phyloP scores from a whole-genome alignment of 1,140 invertebrate species.

The Lamellibrachia luymesi region DNA sequence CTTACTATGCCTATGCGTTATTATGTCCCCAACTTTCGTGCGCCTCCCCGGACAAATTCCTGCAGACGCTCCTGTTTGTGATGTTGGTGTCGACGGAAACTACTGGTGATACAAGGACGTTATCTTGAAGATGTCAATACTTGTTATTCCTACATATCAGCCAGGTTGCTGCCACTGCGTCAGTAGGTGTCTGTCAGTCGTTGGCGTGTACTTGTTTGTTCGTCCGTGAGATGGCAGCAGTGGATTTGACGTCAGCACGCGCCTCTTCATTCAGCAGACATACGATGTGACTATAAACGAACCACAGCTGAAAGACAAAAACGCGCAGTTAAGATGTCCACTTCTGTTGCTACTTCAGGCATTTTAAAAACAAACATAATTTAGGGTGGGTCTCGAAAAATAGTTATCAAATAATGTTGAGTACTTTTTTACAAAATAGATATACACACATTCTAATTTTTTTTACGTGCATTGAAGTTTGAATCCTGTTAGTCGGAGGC shows the following conservation, averaged over 20 bases:
- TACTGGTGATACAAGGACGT: too few species aligned
- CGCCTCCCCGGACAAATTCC: neutral
- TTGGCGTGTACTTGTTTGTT: neutral
- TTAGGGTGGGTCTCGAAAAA: neutral
- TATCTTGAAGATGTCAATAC: too few species aligned
- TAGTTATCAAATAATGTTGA: neutral
- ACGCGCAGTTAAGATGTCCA: neutral
- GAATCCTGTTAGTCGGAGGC: too few species aligned
- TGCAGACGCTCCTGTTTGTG: neutral
- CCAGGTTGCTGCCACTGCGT: too few species aligned
- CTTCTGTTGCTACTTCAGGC: neutral
- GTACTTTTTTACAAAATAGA: neutral
- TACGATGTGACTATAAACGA: slow-evolving; percentile 3
- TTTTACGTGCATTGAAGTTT: too few species aligned
- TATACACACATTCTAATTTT: too few species aligned
- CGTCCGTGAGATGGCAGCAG: neutral
- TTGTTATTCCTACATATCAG: too few species aligned
- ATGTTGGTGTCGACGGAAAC: too few species aligned
- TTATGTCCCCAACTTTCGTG: too few species aligned
- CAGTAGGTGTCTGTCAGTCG: neutral
- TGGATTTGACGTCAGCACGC: neutral
- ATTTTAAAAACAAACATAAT: neutral
- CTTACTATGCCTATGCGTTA: too few species aligned
- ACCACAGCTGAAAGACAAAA: slow-evolving; percentile 6
- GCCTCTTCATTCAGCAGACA: neutral